Evolutionary conservation across 2,888 invertebrate species (phyloP), one percentile per base, ranked within the genome.

Genomic region (Rotaria sp.): DNA sequence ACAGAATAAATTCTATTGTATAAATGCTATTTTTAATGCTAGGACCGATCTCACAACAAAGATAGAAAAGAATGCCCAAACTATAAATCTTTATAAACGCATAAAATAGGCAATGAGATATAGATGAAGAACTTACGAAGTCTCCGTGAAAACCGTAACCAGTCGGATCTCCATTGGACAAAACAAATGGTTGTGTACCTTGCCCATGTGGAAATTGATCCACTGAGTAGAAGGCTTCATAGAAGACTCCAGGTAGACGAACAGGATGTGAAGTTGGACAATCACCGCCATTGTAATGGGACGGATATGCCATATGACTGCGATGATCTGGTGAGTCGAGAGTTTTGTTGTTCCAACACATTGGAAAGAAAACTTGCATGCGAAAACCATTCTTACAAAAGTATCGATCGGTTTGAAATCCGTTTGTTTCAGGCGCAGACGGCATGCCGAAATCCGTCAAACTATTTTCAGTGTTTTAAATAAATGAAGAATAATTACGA

Each of bases 131-230:
- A 67, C 67, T 67, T 35, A 67, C 67, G 18, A 67, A 67, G n/a
- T 74, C 74, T 38, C 74, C 74, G 24, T 74, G 74, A 38, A 74
- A 74, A 38, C 74, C 74, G 21, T 74, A 74, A n/a, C 74, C 74
- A 38, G 74, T 74, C 24, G 74, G 74, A 74, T 74, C 74, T 5
- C 74, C 74, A 74, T 38, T 74, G 15, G 74, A 10, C 2, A 74
- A 21, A 24, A 74, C 38, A 74, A 74, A 74, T 38, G 74, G 74
- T 74, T 74, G 74, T 38, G 15, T 7, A 24, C 74, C 74, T 74
- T 30, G 30, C 38, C 74, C 74, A 74, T 74, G 74, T 24, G 74
- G 74, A 74, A 74, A 74, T 74, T 74, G 18, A 74, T 74, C 74
- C 0, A 74, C 38, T 0, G 38, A 38, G 38, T 74, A 74, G n/a